Base-by-base conservation (phyloP, 2,113 vertebrate genomes). In the Podarcis muralis region DNA sequence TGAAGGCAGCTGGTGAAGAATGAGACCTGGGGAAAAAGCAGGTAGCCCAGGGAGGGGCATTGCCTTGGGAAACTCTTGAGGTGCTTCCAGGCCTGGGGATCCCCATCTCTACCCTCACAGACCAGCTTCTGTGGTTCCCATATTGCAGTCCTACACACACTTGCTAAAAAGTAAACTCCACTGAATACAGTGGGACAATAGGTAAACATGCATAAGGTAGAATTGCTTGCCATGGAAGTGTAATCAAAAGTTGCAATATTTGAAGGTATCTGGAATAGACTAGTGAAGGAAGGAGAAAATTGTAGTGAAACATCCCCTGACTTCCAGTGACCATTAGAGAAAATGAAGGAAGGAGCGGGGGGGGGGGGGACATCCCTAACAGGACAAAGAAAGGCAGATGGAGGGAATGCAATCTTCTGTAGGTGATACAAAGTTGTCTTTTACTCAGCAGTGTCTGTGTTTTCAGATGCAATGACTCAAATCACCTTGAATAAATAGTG, bases 401-500 rank as follows among this genome's bases (percentile, higher is more conserved):
- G 8, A 57, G 27, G 43, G 27, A 32, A 30, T 75, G 57, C 35
- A 30, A n/a, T 74, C n/a, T 32, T 62, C 27, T 75, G 59, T 74
- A 79, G 37, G 20, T 43, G 25, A 71, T 43, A 69, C 32, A 83
- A 84, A 37, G 43, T 5, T 0, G 25, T 5, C 86, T 84, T 32
- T 23, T 62, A 37, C 11, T 32, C 27, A 5, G 1, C 0, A 71
- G 3, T 20, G 6, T 40, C 13, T 20, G 25, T 83, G 22, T 90
- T 87, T 84, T 87, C 66, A 35, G 48, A 62, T 79, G 57, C 53
- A 48, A 27, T 72, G 72, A 90, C 35, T 87, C 78, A 74, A 78
- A 90, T 65, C 75, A 90, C 82, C 89, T 83, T 37, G 53, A 85
- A 79, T 81, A 87, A 32, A 25, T 66, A 25, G 4, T 30, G 15